Evolutionary conservation across 2,888 invertebrate genomes (phyloP).

Genomic region (Meghimatium bilineatum): DNA sequence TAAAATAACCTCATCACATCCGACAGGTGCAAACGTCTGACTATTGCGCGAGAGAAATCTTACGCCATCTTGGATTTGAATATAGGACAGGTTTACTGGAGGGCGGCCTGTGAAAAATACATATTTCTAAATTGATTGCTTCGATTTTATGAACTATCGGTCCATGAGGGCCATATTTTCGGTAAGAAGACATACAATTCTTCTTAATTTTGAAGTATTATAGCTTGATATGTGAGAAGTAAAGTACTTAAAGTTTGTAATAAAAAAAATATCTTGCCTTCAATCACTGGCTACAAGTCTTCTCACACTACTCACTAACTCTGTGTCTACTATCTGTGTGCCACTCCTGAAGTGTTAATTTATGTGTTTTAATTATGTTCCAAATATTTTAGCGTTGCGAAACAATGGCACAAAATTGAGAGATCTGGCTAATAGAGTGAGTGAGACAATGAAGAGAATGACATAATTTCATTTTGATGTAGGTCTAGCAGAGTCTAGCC

Average conservation of each 20-base stretch:
- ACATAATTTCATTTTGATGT: not conserved
- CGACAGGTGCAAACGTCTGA: constrained; percentile 43
- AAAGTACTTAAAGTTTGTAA: too few relatives aligned
- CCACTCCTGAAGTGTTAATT: not conserved
- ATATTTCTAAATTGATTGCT: constrained; percentile 31
- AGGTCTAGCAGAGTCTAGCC: too few relatives aligned
- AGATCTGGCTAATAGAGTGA: not conserved
- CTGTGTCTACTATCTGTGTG: not conserved
- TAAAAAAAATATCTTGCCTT: not conserved
- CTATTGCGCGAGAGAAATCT: constrained; percentile 42
- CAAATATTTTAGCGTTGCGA: not conserved
- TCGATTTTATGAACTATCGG: constrained; percentile 33
- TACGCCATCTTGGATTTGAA: constrained; percentile 55
- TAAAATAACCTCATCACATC: constrained; percentile 34
- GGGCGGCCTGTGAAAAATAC: constrained; percentile 25
- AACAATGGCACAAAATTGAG: not conserved
- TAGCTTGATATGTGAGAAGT: not conserved
- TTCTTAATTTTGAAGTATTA: not conserved
- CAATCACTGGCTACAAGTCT: not conserved
- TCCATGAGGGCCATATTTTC: constrained; percentile 54
- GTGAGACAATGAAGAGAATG: not conserved
- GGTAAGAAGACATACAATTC: constrained; percentile 45
- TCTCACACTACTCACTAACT: too few relatives aligned
- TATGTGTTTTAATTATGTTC: not conserved
- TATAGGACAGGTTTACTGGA: constrained; percentile 42